phyloP scores from a whole-genome alignment of 2,888 invertebrate species.

The Gastracanthus pulcherrimus region DNA sequence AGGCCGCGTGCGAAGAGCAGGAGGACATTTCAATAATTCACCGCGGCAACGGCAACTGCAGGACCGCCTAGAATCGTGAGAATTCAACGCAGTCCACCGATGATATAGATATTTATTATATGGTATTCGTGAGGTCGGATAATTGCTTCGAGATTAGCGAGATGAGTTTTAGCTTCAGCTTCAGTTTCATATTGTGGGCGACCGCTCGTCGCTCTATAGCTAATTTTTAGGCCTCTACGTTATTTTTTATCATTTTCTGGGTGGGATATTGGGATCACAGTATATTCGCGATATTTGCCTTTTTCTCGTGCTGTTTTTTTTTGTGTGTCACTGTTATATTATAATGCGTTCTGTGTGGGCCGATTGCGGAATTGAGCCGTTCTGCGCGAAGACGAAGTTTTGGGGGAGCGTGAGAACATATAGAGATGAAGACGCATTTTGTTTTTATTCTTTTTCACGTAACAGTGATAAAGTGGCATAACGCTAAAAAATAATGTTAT shows the following conservation, averaged over 20 bases:
- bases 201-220: background rate
- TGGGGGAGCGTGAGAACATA: constrained; percentile 1
- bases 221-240: background rate
- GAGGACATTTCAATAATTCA: constrained; percentile 61
- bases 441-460: background rate
- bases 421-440: background rate
- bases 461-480: no score
- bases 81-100: constrained; percentile 14
- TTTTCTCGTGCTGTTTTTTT: background rate
- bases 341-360: background rate
- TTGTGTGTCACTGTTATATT: background rate
- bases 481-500: no score
- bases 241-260: background rate
- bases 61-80: constrained; percentile 49
- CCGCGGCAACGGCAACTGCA: background rate
- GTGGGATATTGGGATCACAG: no score
- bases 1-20: no score
- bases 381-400: background rate
- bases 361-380: background rate
- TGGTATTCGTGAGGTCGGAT: background rate
- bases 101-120: background rate
- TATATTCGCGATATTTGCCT: no score
- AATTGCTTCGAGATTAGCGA: background rate
- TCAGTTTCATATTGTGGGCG: background rate
- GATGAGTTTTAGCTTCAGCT: background rate